phyloP scores from a whole-genome alignment of 2,113 vertebrate genomes.

The Casuarius casuarius region DNA sequence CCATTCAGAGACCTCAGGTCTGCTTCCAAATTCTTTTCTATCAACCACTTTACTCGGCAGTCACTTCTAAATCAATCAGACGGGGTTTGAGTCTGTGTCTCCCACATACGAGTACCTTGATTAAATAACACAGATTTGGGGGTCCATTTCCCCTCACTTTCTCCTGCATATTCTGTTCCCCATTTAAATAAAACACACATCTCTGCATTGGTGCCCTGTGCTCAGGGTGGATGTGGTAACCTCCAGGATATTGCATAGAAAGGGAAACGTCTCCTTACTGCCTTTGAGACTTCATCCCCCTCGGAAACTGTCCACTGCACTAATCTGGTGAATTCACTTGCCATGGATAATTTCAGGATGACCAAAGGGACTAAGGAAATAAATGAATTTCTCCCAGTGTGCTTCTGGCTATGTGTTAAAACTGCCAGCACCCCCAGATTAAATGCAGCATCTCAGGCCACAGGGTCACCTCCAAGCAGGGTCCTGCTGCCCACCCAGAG shows the following conservation, averaged over 20 bases:
- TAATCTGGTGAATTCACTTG: neutral
- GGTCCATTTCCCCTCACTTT: neutral
- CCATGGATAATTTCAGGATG: neutral
- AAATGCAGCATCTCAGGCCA: neutral
- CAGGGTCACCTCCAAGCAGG: conserved; percentile 59
- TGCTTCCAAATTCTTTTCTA: neutral
- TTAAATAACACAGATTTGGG: neutral
- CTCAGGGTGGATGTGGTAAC: neutral
- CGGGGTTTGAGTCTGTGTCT: fast-evolving
- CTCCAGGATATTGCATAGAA: neutral
- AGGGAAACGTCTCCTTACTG: neutral
- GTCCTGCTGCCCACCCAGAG: neutral
- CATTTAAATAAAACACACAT: neutral
- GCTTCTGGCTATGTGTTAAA: neutral
- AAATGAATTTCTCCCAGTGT: neutral
- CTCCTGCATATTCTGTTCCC: neutral
- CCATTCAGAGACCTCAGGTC: neutral
- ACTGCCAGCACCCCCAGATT: neutral
- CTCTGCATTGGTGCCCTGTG: fast-evolving
- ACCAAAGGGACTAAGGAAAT: neutral
- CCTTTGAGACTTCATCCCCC: neutral
- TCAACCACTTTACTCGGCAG: neutral
- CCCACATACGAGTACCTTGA: neutral
- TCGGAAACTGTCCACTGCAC: neutral
- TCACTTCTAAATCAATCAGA: neutral